Percentiles rank a stretch among this genome's conserved stretches.
phyloP scores from a whole-genome alignment of 2,888 invertebrate genomes.

The Drosophila cognata region DNA sequence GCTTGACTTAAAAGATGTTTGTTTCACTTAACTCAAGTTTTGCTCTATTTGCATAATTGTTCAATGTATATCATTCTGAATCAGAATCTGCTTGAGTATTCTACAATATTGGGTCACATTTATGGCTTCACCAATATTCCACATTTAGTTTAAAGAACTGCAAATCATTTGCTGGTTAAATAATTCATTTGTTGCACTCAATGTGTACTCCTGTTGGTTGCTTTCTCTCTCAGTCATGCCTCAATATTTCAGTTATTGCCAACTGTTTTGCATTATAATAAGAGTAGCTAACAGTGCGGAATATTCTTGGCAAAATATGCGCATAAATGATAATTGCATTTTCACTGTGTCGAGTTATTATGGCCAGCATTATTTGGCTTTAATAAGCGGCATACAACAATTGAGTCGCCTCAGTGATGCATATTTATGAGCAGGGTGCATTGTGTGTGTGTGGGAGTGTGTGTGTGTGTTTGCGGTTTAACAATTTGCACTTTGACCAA shows the following conservation, averaged over 20 bases:
- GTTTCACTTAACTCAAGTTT: background rate
- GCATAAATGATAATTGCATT: constrained; percentile 60
- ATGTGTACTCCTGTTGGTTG: background rate
- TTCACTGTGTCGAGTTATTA: constrained; percentile 50
- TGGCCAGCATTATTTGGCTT: constrained; percentile 69
- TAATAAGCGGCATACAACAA: constrained; percentile 65
- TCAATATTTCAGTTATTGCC: constrained; percentile 38
- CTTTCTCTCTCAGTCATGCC: constrained; percentile 3
- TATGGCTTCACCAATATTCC: background rate
- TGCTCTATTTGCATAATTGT: no score
- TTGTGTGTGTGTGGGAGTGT: background rate
- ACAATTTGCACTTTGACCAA: constrained; percentile 73
- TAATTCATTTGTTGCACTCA: constrained; percentile 6
- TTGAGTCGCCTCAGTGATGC: constrained; percentile 61
- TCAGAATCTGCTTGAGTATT: background rate
- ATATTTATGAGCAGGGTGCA: constrained; percentile 71
- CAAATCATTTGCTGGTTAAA: background rate
- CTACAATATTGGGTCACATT: background rate
- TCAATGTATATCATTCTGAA: background rate
- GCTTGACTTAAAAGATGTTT: no score
- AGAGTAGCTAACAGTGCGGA: constrained; percentile 29
- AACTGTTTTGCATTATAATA: constrained; percentile 74
- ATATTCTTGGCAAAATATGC: constrained; percentile 39
- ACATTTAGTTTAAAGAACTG: background rate
- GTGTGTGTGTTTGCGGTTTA: constrained; percentile 23